Percentiles rank a stretch among this genome's conserved stretches.
These are phyloP conservation scores for Cephus rjabovi DNA, from an alignment of 2,888 invertebrate genomes.

Conservation along the genomic window DNA sequence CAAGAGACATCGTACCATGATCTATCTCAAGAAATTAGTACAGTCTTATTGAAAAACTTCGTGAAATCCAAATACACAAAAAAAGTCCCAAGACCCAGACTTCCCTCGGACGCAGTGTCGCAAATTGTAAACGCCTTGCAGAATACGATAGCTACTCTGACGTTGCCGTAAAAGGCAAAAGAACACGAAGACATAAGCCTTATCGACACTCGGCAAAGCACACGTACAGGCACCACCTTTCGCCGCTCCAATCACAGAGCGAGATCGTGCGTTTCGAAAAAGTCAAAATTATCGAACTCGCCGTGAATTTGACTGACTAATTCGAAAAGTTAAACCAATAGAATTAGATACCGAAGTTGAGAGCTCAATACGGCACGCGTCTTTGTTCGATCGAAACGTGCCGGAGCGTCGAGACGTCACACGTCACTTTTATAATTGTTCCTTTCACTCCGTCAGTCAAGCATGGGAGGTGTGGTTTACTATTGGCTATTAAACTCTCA, in stretches of 20 bases:
- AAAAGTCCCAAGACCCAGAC: neutral
- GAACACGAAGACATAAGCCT: neutral
- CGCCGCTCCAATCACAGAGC: neutral
- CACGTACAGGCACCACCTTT: neutral
- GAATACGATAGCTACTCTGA: neutral
- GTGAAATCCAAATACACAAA: neutral
- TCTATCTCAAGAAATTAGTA: neutral
- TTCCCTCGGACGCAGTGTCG: neutral
- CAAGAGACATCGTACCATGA: neutral
- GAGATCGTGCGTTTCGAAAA: neutral
- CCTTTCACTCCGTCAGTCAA: neutral
- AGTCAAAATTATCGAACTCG: neutral
- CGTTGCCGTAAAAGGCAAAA: neutral
- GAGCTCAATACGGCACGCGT: neutral
- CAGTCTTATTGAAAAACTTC: neutral
- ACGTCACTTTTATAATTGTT: neutral
- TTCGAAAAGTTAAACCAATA: neutral
- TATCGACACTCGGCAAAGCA: neutral
- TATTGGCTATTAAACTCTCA: neutral
- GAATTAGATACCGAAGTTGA: neutral
- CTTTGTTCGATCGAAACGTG: neutral
- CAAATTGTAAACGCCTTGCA: neutral
- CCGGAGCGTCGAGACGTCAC: neutral
- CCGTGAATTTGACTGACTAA: neutral
- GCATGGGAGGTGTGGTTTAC: conserved; percentile 1